phyloP scores from a whole-genome alignment of 1,140 invertebrate species.

The Saccostrea glomerata region DNA sequence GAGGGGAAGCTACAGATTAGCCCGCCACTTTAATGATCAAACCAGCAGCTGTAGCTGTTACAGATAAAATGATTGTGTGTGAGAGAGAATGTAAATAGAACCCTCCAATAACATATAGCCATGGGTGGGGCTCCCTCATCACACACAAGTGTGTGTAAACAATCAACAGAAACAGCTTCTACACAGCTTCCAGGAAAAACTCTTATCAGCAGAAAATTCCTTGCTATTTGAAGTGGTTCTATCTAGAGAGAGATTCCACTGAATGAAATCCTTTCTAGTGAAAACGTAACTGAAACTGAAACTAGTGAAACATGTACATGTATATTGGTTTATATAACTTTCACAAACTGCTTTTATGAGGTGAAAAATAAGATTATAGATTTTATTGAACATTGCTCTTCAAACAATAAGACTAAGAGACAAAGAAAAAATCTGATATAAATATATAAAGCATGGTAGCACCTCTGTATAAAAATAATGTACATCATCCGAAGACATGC shows the following conservation, averaged over 20 bases:
- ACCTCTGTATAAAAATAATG: too few species aligned
- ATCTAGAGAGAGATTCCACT: not conserved
- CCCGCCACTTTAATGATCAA: not conserved
- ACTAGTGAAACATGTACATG: not conserved
- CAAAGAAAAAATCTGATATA: too few species aligned
- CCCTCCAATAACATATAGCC: not conserved
- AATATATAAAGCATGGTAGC: too few species aligned
- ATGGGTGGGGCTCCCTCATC: not conserved
- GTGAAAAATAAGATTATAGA: too few species aligned
- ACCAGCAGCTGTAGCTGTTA: not conserved
- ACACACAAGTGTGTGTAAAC: not conserved
- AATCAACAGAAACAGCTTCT: not conserved
- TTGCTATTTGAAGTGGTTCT: too few species aligned
- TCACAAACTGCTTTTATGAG: too few species aligned
- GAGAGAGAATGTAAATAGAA: not conserved
- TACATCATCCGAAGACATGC: too few species aligned
- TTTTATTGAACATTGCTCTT: too few species aligned
- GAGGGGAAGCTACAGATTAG: not conserved
- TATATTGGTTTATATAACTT: too few species aligned
- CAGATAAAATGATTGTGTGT: slow-evolving; percentile 10
- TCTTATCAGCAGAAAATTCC: not conserved
- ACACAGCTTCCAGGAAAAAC: slow-evolving; percentile 1
- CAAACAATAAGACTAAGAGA: too few species aligned
- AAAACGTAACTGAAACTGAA: too few species aligned
- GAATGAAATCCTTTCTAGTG: not conserved